A percentile compares a stretch with the other conserved stretches of the same genome.
Conservation (phyloP, 2,113 vertebrate genomes). For the Archilochus colubris region DNA sequence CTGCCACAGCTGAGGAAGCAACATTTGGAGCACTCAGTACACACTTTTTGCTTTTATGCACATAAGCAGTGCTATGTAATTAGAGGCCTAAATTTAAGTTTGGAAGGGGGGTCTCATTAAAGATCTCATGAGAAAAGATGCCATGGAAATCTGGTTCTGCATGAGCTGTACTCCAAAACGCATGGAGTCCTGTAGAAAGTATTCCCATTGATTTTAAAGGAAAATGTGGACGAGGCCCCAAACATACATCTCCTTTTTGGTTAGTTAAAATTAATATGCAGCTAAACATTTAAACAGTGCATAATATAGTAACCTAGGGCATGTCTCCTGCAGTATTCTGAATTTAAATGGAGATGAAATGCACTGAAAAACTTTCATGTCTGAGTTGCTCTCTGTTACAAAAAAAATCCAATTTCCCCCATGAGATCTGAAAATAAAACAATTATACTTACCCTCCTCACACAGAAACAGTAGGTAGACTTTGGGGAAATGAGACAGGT, state of each 20-base stretch:
- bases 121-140: not conserved
- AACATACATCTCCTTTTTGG: not conserved
- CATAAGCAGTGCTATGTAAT: not conserved
- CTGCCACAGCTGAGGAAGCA: not conserved
- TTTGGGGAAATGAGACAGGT: conserved; percentile 38
- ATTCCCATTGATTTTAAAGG: not conserved
- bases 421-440: conserved; percentile 56
- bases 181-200: not conserved
- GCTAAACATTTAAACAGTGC: not conserved
- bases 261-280: conserved; percentile 3
- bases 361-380: conserved; percentile 26
- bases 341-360: conserved; percentile 41
- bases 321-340: not conserved
- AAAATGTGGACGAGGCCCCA: not conserved
- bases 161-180: not conserved
- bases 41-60: not conserved
- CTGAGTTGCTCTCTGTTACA: not conserved
- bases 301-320: not conserved
- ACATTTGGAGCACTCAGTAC: not conserved
- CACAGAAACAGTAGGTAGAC: conserved; percentile 12
- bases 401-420: conserved; percentile 22
- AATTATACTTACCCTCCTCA: conserved; percentile 42
- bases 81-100: not conserved
- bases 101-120: not conserved
- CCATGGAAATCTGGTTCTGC: not conserved